Conservation (phyloP, 2,113 vertebrate species). For the Coreoperca whiteheadi region DNA sequence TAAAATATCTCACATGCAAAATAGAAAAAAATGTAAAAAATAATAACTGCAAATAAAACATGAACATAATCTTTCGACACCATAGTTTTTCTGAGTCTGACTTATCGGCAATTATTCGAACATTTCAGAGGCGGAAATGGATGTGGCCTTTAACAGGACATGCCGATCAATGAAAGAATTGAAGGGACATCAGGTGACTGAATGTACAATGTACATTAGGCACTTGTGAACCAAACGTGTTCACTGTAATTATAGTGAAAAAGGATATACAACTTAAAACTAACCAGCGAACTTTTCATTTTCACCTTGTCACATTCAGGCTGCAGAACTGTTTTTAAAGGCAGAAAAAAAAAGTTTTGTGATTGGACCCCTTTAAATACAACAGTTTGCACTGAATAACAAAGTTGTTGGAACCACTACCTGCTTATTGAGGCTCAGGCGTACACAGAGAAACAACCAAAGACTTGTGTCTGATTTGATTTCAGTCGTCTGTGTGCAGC, state of each 20-base stretch:
- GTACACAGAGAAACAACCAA: neutral
- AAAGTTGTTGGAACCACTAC: neutral
- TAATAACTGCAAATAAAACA: no score
- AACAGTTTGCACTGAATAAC: neutral
- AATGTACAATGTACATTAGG: no score
- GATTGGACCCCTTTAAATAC: neutral
- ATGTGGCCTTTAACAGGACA: neutral
- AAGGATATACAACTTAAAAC: neutral
- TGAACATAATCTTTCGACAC: neutral
- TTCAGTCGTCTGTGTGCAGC: constrained; percentile 2
- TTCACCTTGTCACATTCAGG: neutral
- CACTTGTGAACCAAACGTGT: no score
- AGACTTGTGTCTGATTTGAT: constrained; percentile 13
- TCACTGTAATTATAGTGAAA: neutral
- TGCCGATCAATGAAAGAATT: neutral
- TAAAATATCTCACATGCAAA: no score
- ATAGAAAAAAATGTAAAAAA: no score
- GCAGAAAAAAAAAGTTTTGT: neutral
- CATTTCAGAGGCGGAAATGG: neutral
- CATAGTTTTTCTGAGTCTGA: neutral
- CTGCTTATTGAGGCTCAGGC: neutral
- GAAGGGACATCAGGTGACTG: neutral
- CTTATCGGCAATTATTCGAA: no score
- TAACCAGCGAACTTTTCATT: neutral
- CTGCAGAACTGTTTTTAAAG: neutral